These are phyloP conservation scores for Phyto melanocephala DNA, from an alignment of 2,888 invertebrate species.

Conservation along the genomic window DNA sequence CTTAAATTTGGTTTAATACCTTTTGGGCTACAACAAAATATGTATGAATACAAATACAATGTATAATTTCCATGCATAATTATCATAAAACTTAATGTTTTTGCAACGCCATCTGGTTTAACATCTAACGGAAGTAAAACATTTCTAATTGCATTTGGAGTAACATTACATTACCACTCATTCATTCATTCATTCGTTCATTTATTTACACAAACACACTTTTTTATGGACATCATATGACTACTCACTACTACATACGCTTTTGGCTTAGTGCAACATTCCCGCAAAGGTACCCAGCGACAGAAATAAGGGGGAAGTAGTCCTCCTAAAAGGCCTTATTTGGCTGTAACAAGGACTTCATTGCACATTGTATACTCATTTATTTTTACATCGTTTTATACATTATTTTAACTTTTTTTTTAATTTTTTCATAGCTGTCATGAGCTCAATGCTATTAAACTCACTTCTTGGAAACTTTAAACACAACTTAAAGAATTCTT, in stretches of 20 bases:
- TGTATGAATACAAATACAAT: not conserved
- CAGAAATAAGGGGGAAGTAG: no score
- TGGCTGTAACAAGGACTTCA: no score
- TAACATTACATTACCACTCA: constrained; percentile 12
- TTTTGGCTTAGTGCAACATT: not conserved
- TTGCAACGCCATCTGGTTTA: constrained; percentile 59
- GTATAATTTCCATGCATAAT: constrained; percentile 53
- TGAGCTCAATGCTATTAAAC: no score
- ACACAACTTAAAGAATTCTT: no score
- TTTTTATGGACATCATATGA: not conserved
- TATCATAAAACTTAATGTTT: constrained; percentile 62
- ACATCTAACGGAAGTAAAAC: constrained; percentile 63
- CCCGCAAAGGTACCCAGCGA: no score
- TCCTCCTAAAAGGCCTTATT: no score
- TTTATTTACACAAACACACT: not conserved
- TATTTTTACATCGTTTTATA: no score
- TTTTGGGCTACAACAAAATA: constrained; percentile 14
- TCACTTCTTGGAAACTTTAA: no score
- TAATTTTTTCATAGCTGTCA: no score
- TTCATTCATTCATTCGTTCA: not conserved
- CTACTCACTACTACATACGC: constrained; percentile 30
- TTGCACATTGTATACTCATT: no score
- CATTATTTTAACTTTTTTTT: no score
- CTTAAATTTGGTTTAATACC: constrained; percentile 37
- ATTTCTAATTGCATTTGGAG: constrained; percentile 64